Evolutionary conservation across 2,797 vertebrate species (phyloP), one percentile per base, ranked within the genome.

Genomic region (Hypotaenidia philippensis): DNA sequence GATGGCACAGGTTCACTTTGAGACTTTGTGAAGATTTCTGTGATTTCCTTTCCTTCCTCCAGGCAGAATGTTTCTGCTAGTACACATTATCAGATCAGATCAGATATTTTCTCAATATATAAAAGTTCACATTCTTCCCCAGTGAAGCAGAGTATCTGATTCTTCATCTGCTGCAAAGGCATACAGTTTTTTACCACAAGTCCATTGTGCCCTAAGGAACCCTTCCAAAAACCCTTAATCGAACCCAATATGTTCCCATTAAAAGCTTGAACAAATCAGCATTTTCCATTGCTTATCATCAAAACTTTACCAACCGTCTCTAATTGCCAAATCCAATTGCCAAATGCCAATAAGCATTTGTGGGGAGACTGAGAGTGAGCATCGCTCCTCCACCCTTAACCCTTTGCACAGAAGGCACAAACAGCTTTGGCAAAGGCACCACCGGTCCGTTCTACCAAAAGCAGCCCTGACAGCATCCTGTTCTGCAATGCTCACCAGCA

Each of bases 251-350:
- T 41, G 47, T 88, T 86, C 61, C 76, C 47, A 23, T 71, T 90
- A 93, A 93, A 91, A 83, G 38, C 77, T 59, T 76, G 87, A 86
- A 55, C 69, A 93, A 78, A 69, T 75, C 57, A 83, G 34, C 41
- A 44, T 88, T 97, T 95, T 88, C 70, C 72, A 45, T 50, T 59
- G 65, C 72, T 88, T 93, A 45, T 78, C 61, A 81, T 91, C 65
- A 80, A 16, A 81, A 65, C 57, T 94, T 95, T 94, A 94, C 76
- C 76, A 96, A 11, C 45, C 0, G 0, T 5, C 49, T 87, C 47
- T 91, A 64, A 91, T 60, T 77, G 47, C 68, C 68, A 74, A 60
- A 80, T 77, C 55, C 74, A 83, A 83, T 78, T 83, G 72, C 72
- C 57, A 71, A 75, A 86, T 75, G 50, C 53, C 85, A 78, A 11